phyloP scores from a whole-genome alignment of 2,797 vertebrate genomes.

The Lacerta viridis region DNA sequence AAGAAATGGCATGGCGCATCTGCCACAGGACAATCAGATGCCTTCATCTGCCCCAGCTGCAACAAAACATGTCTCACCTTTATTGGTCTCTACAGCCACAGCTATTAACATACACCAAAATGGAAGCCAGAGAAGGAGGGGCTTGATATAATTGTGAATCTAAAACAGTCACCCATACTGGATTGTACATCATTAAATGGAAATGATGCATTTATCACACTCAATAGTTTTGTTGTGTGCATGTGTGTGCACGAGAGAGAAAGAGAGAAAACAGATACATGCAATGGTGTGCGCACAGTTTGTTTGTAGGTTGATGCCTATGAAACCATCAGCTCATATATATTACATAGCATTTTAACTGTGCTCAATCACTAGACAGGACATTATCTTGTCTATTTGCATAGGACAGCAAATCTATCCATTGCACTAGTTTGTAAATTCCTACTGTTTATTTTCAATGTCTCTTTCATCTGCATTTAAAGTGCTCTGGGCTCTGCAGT shows the following conservation, averaged over 20 bases:
- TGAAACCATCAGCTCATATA: conserved; percentile 10
- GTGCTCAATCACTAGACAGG: background rate
- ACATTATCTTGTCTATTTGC: conserved; percentile 21
- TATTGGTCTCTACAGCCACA: too few species aligned
- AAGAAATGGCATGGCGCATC: too few species aligned
- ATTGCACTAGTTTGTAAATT: conserved; percentile 12
- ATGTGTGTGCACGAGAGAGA: background rate
- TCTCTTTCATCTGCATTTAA: conserved; percentile 23
- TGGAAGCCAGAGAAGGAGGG: background rate
- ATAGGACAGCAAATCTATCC: conserved; percentile 6
- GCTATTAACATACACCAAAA: background rate
- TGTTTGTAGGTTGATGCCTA: background rate
- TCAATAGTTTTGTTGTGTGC: background rate
- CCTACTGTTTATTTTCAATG: background rate
- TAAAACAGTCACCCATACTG: background rate
- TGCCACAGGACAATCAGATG: too few species aligned
- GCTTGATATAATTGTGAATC: background rate
- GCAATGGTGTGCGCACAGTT: rapidly evolving
- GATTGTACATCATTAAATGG: conserved; percentile 64
- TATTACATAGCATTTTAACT: conserved; percentile 26
- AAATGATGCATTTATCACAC: conserved; percentile 63
- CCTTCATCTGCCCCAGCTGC: too few species aligned
- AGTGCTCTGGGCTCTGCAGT: background rate
- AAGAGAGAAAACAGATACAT: background rate
- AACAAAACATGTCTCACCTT: too few species aligned